Base-by-base conservation (phyloP, 2,797 vertebrate species). In the Phalanger gymnotis region DNA sequence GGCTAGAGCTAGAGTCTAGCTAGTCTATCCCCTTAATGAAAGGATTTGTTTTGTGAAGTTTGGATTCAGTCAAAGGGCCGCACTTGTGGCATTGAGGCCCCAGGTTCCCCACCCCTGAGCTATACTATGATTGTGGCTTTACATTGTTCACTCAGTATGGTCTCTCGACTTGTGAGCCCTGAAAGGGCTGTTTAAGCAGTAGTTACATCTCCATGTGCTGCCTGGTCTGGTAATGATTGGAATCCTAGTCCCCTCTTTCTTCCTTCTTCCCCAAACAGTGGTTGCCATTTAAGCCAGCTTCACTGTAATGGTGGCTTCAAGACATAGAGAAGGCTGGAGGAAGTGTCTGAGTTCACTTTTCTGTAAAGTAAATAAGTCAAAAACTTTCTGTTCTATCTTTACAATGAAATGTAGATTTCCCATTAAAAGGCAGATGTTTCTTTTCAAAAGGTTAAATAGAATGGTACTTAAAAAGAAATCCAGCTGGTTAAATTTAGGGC, bases 351-450 rank as follows among this genome's bases (percentile, higher is more conserved):
- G 57, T 92, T 96, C 66, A n/a, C 61, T 95, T 93, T 95, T 61
- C 40, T 95, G 34, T 92, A 95, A 56, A 96, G 58, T 56, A 73
- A 93, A 40, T 55, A 94, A 90, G 93, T 93, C 55, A 94, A 94
- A 97, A 98, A 97, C 97, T 96, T 27, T 47, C 90, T 95, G 97
- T 97, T 93, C 97, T 91, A 19, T 54, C 95, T 96, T 97, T 96
- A 97, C 81, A 96, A 96, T 93, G 81, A 95, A 93, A 94, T 96
- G 91, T 90, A 92, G 91, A 91, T 98, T 97, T 97, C 97, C 94
- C 92, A 97, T 97, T 98, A 97, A 96, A 94, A 97, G 93, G 61
- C 73, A 98, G 96, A 95, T 97, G 73, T 93, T 97, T 96, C 92
- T 28, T 93, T 95, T 92, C 94, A 92, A 93, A 96, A 96, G n/a